These are phyloP conservation scores for Leuciscus waleckii DNA, from an alignment of 2,797 vertebrate genomes.

Conservation along the genomic window DNA sequence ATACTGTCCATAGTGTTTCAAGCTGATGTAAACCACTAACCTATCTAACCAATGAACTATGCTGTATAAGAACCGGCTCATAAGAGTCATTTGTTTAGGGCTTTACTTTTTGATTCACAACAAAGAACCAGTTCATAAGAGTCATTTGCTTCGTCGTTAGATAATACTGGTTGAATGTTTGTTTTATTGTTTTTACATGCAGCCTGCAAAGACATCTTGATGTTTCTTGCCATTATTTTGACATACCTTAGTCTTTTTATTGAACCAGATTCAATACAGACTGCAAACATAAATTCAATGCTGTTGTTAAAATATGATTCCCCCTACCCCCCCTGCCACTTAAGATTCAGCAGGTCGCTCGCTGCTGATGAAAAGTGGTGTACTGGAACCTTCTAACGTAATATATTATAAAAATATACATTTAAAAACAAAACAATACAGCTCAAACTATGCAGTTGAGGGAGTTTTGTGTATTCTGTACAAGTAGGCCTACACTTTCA, in stretches of 20 bases:
- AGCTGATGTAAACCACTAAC: neutral
- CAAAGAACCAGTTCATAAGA: neutral
- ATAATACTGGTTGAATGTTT: neutral
- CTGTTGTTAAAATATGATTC: neutral
- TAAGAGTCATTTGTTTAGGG: neutral
- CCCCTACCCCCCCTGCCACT: neutral
- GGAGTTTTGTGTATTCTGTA: neutral
- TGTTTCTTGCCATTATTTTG: neutral
- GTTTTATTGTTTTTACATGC: neutral
- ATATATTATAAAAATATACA: neutral
- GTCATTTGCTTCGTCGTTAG: neutral
- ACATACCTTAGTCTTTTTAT: neutral
- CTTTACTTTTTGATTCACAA: neutral
- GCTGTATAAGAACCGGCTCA: neutral
- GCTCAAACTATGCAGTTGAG: neutral
- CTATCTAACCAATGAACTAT: neutral
- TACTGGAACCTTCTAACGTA: neutral
- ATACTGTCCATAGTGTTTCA: neutral
- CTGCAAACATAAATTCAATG: neutral
- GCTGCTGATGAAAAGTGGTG: neutral
- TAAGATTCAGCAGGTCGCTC: neutral
- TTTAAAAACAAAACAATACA: neutral
- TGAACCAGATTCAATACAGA: neutral
- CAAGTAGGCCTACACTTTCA: neutral
- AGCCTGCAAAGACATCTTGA: neutral